Percentiles rank a stretch among this genome's conserved stretches.
phyloP scores from a whole-genome alignment of 2,797 vertebrate genomes.

The Chelidonichthys spinosus region DNA sequence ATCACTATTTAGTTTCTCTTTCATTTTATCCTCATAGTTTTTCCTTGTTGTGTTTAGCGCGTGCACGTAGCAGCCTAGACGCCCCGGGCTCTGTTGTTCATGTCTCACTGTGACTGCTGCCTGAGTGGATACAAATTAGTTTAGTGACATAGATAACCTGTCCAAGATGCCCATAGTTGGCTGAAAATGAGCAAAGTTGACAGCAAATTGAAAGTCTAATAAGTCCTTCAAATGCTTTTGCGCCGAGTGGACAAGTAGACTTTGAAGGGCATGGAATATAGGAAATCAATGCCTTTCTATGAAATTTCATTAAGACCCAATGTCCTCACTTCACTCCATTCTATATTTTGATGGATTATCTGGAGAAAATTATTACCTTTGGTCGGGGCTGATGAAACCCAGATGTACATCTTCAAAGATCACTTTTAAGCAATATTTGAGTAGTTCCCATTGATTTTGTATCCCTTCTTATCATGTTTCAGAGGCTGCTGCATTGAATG shows the following conservation, averaged over 20 bases:
- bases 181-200: conserved; percentile 97
- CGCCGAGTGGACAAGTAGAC: conserved; percentile 88
- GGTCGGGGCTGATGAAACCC: conserved; percentile 80
- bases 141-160: conserved; percentile 93
- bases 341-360: conserved; percentile 97
- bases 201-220: conserved; percentile 96
- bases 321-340: conserved; percentile 90
- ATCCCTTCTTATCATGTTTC: conserved; percentile 85
- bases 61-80: conserved; percentile 49
- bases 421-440: conserved; percentile 85
- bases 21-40: conserved; percentile 13
- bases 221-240: conserved; percentile 95
- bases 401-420: conserved; percentile 85
- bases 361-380: conserved; percentile 86
- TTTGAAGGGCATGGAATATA: conserved; percentile 93
- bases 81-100: conserved; percentile 74
- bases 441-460: conserved; percentile 83
- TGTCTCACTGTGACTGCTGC: conserved; percentile 90
- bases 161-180: conserved; percentile 90
- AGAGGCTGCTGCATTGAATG: conserved; percentile 71
- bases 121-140: conserved; percentile 95
- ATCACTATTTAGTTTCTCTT: conserved; percentile 3
- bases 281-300: conserved; percentile 96
- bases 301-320: conserved; percentile 94
- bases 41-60: conserved; percentile 40